Conservation (phyloP, 2,888 invertebrate genomes). For the Cheilosia grossa region DNA sequence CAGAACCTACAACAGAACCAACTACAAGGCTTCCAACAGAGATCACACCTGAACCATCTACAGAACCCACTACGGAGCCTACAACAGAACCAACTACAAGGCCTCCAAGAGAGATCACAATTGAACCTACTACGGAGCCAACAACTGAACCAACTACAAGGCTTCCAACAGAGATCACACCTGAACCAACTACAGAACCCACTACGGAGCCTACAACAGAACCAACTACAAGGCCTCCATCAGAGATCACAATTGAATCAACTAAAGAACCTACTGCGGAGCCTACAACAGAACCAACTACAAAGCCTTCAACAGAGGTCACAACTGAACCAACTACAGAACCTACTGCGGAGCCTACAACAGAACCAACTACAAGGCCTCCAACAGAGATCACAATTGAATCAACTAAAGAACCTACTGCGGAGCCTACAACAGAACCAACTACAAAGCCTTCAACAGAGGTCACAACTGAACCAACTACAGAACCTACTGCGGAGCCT, state of each 20-base stretch:
- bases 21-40: not conserved
- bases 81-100: not conserved
- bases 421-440: not conserved
- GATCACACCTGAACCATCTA: not conserved
- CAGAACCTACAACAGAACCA: not conserved
- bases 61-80: not conserved
- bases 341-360: not conserved
- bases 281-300: not conserved
- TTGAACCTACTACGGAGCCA: not conserved
- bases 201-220: not conserved
- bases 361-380: not conserved
- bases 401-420: not conserved
- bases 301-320: not conserved
- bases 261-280: not conserved
- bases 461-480: not conserved
- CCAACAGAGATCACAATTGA: not conserved
- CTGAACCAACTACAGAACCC: not conserved
- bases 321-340: not conserved
- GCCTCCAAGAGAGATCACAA: not conserved
- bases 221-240: not conserved
- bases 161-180: not conserved
- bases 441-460: not conserved
- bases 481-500: not conserved
- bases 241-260: not conserved
- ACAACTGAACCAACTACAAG: not conserved